These are phyloP conservation scores for Ichneumoninae sp. DNA, from an alignment of 2,888 invertebrate species.

Conservation along the genomic window DNA sequence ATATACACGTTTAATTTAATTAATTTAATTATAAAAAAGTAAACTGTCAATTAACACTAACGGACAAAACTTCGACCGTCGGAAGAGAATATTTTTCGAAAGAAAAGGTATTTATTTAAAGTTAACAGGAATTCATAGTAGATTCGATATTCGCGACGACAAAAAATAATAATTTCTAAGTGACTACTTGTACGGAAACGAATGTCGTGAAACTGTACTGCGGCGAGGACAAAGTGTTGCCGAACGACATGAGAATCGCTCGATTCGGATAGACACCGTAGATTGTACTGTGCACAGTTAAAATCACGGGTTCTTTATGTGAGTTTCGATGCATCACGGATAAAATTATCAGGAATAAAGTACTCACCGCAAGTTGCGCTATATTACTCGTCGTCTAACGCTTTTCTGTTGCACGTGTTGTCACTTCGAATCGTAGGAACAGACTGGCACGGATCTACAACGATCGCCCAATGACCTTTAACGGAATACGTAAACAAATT, in stretches of 20 bases:
- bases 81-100: too few relatives aligned
- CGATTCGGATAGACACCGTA: not conserved
- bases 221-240: not conserved
- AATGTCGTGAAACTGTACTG: too few relatives aligned
- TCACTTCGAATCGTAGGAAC: not conserved
- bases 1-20: too few relatives aligned
- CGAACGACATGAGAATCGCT: constrained; percentile 1
- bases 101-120: too few relatives aligned
- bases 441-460: not conserved
- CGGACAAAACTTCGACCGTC: too few relatives aligned
- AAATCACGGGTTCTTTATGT: not conserved
- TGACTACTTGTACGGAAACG: too few relatives aligned
- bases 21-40: too few relatives aligned
- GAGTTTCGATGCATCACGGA: not conserved
- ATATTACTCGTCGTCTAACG: not conserved
- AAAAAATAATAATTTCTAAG: too few relatives aligned
- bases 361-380: not conserved
- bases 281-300: not conserved
- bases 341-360: not conserved
- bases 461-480: constrained; percentile 18
- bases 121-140: too few relatives aligned
- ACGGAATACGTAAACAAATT: constrained; percentile 33
- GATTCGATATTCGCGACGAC: too few relatives aligned
- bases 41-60: too few relatives aligned
- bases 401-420: not conserved